Evolutionary conservation across 1,140 invertebrate species (phyloP).

Genomic region (Dendroctonus valens): DNA sequence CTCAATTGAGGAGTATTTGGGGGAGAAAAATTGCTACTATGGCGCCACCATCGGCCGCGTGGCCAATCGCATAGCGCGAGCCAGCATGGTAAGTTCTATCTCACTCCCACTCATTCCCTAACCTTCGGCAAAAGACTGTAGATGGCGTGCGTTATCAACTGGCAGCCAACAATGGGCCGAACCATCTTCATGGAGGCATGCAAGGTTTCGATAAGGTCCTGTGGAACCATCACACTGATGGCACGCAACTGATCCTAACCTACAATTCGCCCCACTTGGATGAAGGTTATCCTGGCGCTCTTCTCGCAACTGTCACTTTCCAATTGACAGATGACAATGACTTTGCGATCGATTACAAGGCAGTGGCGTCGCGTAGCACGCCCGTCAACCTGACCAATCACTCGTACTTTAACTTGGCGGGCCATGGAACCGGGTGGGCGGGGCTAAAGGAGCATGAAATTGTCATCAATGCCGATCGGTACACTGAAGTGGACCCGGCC

Average conservation of each 20-base stretch:
- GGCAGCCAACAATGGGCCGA: slow-evolving; percentile 67
- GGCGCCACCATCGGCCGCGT: slow-evolving; percentile 86
- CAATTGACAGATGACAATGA: slow-evolving; percentile 69
- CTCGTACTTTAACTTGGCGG: slow-evolving; percentile 90
- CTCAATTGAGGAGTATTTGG: slow-evolving; percentile 65
- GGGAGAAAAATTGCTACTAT: slow-evolving; percentile 69
- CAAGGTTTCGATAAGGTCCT: slow-evolving; percentile 81
- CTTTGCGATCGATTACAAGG: slow-evolving; percentile 70
- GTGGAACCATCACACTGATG: slow-evolving; percentile 45
- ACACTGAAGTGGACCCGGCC: slow-evolving; percentile 70
- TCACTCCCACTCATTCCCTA: not conserved
- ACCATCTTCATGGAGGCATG: slow-evolving; percentile 84
- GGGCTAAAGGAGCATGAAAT: slow-evolving; percentile 74
- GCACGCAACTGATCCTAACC: slow-evolving; percentile 49
- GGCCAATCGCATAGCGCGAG: slow-evolving; percentile 79
- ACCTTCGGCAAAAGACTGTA: slow-evolving; percentile 47
- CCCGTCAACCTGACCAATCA: slow-evolving; percentile 92
- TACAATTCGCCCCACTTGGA: slow-evolving; percentile 65
- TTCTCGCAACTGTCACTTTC: slow-evolving; percentile 68
- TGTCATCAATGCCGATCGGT: slow-evolving; percentile 71
- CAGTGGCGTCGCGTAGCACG: slow-evolving; percentile 73
- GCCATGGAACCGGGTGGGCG: slow-evolving; percentile 60
- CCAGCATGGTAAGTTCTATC: slow-evolving; percentile 54
- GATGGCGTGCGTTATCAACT: slow-evolving; percentile 68
- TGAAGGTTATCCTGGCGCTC: slow-evolving; percentile 79